Base-by-base conservation (phyloP, 2,888 invertebrate species). In the Campoplex capitator region DNA sequence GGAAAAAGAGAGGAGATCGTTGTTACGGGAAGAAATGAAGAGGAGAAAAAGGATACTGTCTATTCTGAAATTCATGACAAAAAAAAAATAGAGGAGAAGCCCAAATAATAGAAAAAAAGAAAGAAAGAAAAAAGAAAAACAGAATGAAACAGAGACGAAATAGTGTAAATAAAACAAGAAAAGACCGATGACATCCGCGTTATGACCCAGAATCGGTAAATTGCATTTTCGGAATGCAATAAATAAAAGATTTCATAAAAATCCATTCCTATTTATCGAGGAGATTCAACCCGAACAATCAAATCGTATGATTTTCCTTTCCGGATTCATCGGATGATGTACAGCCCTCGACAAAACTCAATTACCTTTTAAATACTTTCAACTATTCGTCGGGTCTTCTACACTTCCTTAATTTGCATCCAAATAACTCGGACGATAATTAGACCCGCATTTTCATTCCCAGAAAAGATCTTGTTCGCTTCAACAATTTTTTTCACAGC, bases 21-120 rank as follows among this genome's bases (percentile, higher is more conserved):
- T 75, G 65, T 65, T 75, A 82, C 76, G 18, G 51, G 51, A 77
- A 65, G 76, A 65, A 54, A 77, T 77, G 65, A 77, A 65, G 35
- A 51, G 76, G 45, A 58, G 83, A 67, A 65, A 67, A 77, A 85
- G 73, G 77, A 76, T 85, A 85, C 77, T 51, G 77, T 81, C 81
- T 82, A 73, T 77, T 75, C 81, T 56, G 51, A 65, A 82, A 78
- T 68, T 82, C 38, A 42, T 51, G 54, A 56, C 13, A 48, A 67
- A 28, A 65, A 70, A 23, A 23, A 23, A 71, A 23, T n/a, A n/a
- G 3, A 54, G 7, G n/a, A 62, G 28, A 62, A 13, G 23, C 6
- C 58, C 23, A 23, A 23, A 23, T 23, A 23, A 23, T 23, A 23
- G 23, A 23, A 23, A 23, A 11, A 58, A 58, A 58, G 23, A 11